Conservation (phyloP, 2,888 invertebrate genomes). For the Tinea trinotella region DNA sequence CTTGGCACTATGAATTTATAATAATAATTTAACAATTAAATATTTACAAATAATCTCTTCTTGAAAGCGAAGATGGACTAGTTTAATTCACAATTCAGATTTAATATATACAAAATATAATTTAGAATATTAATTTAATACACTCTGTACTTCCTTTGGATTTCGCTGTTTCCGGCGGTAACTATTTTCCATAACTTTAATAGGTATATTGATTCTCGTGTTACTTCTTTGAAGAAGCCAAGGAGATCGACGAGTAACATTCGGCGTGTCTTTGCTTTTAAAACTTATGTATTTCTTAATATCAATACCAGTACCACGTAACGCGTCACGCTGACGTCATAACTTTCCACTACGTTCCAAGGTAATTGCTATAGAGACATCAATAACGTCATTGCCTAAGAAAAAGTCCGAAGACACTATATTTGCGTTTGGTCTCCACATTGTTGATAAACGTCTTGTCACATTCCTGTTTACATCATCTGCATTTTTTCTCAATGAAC, state of each 20-base stretch:
- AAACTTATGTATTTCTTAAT: constrained; percentile 26
- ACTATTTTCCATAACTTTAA: background rate
- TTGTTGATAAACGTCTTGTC: constrained; percentile 76
- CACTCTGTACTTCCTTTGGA: background rate
- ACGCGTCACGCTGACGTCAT: constrained; percentile 47
- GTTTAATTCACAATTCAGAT: constrained; percentile 2
- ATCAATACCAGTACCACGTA: constrained; percentile 44
- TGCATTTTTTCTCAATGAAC: constrained; percentile 76
- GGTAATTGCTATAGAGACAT: constrained; percentile 73
- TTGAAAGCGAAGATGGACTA: constrained; percentile 1
- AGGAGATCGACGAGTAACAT: constrained; percentile 34
- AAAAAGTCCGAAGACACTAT: constrained; percentile 83
- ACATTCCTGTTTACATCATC: constrained; percentile 79
- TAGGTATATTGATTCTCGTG: background rate
- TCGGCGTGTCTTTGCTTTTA: background rate
- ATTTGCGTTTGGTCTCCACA: constrained; percentile 78
- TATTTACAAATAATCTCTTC: constrained; percentile 2
- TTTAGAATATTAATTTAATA: background rate
- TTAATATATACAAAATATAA: background rate
- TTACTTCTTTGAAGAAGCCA: constrained; percentile 31
- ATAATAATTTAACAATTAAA: background rate
- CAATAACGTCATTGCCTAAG: constrained; percentile 79
- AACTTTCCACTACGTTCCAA: constrained; percentile 49
- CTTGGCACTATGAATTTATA: constrained; percentile 3
- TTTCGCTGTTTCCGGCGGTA: background rate